phyloP scores from a whole-genome alignment of 1,140 invertebrate genomes.

The Leptoteleia sp. region DNA sequence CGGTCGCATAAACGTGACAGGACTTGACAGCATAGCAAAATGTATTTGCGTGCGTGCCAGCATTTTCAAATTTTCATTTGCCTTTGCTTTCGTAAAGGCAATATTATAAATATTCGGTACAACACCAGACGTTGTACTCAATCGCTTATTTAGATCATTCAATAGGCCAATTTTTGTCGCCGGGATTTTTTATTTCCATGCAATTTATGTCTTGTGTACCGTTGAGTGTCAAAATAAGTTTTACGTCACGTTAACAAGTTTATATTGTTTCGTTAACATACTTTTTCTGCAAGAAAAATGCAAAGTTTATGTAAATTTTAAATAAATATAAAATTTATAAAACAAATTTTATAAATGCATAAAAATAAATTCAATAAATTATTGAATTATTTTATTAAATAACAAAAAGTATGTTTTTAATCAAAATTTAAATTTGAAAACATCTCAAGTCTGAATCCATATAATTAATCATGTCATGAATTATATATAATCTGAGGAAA shows the following conservation, averaged over 20 bases:
- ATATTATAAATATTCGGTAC: slow-evolving; percentile 52
- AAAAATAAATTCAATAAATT: too few species aligned
- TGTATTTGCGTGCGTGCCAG: slow-evolving; percentile 49
- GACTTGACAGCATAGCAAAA: slow-evolving; percentile 42
- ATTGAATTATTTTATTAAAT: too few species aligned
- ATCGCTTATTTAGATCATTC: slow-evolving; percentile 21
- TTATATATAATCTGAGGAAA: too few species aligned
- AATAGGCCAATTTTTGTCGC: slow-evolving; percentile 15
- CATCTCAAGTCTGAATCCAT: too few species aligned
- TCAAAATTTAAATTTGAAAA: too few species aligned
- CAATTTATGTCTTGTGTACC: slow-evolving; percentile 9
- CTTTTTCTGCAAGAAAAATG: too few species aligned
- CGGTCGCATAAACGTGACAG: slow-evolving; percentile 45
- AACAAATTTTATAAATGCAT: too few species aligned
- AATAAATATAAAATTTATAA: too few species aligned
- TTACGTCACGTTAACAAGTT: neutral
- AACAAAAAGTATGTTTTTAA: too few species aligned
- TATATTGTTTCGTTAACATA: slow-evolving; percentile 6
- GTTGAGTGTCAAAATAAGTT: slow-evolving; percentile 5
- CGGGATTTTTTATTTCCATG: neutral
- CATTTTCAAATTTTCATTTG: too few species aligned
- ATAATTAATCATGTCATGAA: too few species aligned
- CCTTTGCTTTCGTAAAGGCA: slow-evolving; percentile 36
- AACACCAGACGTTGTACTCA: slow-evolving; percentile 5
- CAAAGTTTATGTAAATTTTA: too few species aligned